phyloP scores from a whole-genome alignment of 2,797 vertebrate genomes.

The Notolepis coatsorum region DNA sequence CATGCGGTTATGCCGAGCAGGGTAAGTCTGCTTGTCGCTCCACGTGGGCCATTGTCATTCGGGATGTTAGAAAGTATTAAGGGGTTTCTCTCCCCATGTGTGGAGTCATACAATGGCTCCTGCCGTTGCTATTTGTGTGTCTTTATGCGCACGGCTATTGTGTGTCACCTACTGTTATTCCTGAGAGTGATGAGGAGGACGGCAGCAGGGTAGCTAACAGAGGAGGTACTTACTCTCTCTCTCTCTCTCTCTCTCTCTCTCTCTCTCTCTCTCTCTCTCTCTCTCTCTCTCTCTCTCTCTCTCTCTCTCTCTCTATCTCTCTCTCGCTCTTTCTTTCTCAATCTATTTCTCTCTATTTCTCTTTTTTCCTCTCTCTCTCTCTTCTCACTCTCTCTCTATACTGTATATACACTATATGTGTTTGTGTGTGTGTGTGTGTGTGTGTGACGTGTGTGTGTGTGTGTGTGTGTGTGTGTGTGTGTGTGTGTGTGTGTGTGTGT shows the following conservation, averaged over 20 bases:
- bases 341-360: neutral
- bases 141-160: constrained; percentile 64
- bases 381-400: neutral
- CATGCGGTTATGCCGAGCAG: constrained; percentile 7
- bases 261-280: neutral
- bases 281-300: constrained; percentile 2
- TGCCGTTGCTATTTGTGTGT: constrained; percentile 60
- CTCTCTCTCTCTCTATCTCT: neutral
- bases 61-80: constrained; percentile 69
- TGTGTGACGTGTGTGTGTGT: too few species aligned
- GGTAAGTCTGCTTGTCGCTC: constrained; percentile 60
- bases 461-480: too few species aligned
- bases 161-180: constrained; percentile 65
- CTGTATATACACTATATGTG: too few species aligned
- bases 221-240: constrained; percentile 29
- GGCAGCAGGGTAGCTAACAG: constrained; percentile 32
- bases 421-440: too few species aligned
- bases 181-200: constrained; percentile 51
- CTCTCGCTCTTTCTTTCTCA: neutral
- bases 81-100: constrained; percentile 61
- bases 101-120: constrained; percentile 70
- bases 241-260: neutral
- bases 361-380: neutral
- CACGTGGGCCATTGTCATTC: constrained; percentile 75
- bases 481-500: too few species aligned